Conservation (phyloP, 2,888 invertebrate genomes). For the Sturmia bella region DNA sequence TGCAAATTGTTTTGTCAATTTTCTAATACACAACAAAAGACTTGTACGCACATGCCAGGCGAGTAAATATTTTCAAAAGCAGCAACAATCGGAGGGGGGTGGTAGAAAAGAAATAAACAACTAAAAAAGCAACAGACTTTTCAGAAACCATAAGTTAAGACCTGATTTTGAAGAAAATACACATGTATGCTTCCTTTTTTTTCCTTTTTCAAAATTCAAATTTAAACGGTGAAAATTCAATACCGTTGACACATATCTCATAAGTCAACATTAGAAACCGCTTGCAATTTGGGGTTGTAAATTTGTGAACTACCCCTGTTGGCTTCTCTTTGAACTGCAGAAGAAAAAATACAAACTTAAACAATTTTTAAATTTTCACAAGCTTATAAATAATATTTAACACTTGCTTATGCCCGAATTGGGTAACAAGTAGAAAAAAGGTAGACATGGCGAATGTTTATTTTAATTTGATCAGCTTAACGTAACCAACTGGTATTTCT, state of each 20-base stretch:
- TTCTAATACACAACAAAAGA: conserved; percentile 52
- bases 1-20: conserved; percentile 80
- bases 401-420: conserved; percentile 23
- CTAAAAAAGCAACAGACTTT: conserved; percentile 51
- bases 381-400: conserved; percentile 66
- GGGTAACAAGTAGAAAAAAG: neutral
- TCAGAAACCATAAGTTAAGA: conserved; percentile 45
- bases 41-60: no score
- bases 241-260: conserved; percentile 41
- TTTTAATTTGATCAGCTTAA: neutral
- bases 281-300: conserved; percentile 5
- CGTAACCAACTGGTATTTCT: no score
- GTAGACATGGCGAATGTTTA: neutral
- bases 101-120: neutral
- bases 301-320: conserved; percentile 7
- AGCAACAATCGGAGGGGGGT: no score
- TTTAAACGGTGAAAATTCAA: conserved; percentile 54
- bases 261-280: neutral
- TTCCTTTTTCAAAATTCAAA: conserved; percentile 44
- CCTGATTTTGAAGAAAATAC: conserved; percentile 29
- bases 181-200: neutral
- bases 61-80: no score
- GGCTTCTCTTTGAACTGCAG: neutral
- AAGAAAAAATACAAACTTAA: conserved; percentile 24
- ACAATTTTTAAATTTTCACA: conserved; percentile 46